A percentile compares a stretch with the other conserved stretches of the same genome.
phyloP scores from a whole-genome alignment of 2,888 invertebrate species.

The Mimachlamys varia region DNA sequence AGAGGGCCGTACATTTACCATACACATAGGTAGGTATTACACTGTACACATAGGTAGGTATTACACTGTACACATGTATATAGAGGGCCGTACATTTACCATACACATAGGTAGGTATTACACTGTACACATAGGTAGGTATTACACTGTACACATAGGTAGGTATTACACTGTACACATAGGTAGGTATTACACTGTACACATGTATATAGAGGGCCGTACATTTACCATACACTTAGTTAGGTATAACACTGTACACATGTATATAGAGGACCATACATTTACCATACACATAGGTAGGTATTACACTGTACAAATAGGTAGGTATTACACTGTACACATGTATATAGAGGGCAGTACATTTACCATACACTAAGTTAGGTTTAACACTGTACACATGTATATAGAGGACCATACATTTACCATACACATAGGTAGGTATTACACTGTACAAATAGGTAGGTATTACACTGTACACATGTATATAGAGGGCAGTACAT shows the following conservation, averaged over 20 bases:
- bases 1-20: background rate
- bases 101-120: background rate
- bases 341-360: no score
- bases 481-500: no score
- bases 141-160: conserved; percentile 56
- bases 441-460: no score
- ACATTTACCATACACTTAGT: background rate
- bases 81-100: background rate
- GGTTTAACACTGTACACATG: no score
- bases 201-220: background rate
- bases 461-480: no score
- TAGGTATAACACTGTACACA: background rate
- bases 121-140: conserved; percentile 64
- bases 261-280: background rate
- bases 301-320: background rate
- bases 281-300: no score
- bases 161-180: background rate
- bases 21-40: no score
- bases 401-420: no score
- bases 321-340: conserved; percentile 58
- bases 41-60: conserved; percentile 55
- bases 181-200: background rate
- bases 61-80: background rate
- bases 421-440: no score
- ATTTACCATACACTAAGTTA: no score